These are phyloP conservation scores for Mastomys coucha DNA, from an alignment of 2,113 vertebrate species.

Conservation along the genomic window DNA sequence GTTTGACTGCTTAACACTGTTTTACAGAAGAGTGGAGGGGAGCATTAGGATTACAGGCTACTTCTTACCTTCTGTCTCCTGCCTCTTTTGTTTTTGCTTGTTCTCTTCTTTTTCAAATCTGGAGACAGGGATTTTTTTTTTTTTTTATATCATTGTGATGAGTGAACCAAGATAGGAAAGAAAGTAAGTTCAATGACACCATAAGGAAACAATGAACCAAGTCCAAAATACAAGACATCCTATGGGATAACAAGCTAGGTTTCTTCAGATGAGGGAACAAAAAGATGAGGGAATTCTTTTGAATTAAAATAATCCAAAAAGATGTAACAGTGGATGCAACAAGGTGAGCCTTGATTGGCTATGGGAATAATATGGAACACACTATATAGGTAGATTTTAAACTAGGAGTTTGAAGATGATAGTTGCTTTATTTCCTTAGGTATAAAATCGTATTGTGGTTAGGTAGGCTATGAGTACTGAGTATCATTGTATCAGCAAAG, in stretches of 20 bases:
- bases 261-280: constrained; percentile 25
- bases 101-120: neutral
- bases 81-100: neutral
- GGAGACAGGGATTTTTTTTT: neutral
- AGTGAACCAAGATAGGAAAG: neutral
- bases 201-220: constrained; percentile 28
- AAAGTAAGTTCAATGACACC: constrained; percentile 34
- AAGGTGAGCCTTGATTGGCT: constrained; percentile 48
- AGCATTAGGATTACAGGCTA: neutral
- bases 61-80: neutral
- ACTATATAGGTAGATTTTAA: constrained; percentile 26
- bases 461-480: neutral
- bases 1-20: neutral
- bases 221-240: constrained; percentile 46
- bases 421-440: constrained; percentile 42
- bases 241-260: neutral
- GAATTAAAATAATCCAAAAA: constrained; percentile 43
- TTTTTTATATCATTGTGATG: neutral
- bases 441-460: constrained; percentile 11
- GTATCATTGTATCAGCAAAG: constrained; percentile 31
- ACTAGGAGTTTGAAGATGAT: neutral
- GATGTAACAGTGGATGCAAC: neutral
- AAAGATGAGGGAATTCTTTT: constrained; percentile 45
- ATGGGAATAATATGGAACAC: neutral
- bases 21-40: neutral